Evolutionary conservation across 1,140 invertebrate species (phyloP).

Genomic region (Drosophila punjabiensis): DNA sequence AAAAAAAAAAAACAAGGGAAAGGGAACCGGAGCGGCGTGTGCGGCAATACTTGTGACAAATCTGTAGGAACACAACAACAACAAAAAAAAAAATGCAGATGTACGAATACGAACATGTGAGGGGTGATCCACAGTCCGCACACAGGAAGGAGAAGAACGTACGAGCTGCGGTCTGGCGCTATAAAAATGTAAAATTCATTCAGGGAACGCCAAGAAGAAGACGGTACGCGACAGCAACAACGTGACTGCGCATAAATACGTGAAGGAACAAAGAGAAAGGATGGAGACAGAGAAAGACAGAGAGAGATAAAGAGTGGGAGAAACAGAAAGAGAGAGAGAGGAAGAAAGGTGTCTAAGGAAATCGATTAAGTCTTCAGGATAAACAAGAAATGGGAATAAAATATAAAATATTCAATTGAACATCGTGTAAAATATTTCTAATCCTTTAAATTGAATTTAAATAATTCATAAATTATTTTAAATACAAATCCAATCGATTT

Average conservation of each 20-base stretch:
- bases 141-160: constrained; percentile 16
- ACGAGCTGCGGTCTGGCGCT: constrained; percentile 40
- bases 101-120: constrained; percentile 45
- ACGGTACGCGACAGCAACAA: constrained; percentile 64
- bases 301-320: neutral
- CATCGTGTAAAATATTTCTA: neutral
- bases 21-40: constrained; percentile 49
- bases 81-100: constrained; percentile 39
- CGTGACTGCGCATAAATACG: constrained; percentile 80
- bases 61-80: constrained; percentile 53
- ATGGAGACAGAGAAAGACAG: neutral
- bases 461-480: neutral
- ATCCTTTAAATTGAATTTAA: neutral
- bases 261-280: constrained; percentile 53
- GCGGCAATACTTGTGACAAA: constrained; percentile 79
- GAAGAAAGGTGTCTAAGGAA: constrained; percentile 5
- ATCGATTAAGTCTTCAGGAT: constrained; percentile 22
- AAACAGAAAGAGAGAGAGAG: neutral
- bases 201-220: constrained; percentile 44
- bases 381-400: neutral
- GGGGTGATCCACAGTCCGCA: constrained; percentile 41
- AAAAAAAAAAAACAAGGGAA: neutral
- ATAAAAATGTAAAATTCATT: constrained; percentile 84
- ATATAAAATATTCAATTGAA: neutral
- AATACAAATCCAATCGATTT: neutral